Conservation (phyloP, 1,140 invertebrate genomes). For the Zaprionus tsacasi region DNA sequence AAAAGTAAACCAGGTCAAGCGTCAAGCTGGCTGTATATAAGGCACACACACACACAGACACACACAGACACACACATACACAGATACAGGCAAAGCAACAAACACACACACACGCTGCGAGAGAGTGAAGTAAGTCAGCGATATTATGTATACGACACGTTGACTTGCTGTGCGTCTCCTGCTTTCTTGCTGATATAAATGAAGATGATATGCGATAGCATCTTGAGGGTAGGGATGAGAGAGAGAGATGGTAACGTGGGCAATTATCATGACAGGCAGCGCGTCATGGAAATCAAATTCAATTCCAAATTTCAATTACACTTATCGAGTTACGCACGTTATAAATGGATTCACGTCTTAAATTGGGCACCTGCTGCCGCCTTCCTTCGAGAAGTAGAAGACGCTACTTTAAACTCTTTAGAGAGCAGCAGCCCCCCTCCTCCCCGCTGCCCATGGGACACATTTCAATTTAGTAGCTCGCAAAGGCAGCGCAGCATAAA, state of each 20-base stretch:
- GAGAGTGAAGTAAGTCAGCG: neutral
- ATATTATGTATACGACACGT: constrained; percentile 1
- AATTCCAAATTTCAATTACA: constrained; percentile 36
- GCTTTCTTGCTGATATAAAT: neutral
- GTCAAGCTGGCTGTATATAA: constrained; percentile 47
- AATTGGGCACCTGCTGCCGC: constrained; percentile 1
- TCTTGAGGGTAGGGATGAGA: neutral
- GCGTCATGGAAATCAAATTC: constrained; percentile 10
- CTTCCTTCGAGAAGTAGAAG: neutral
- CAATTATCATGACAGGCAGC: constrained; percentile 1
- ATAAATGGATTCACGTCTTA: neutral
- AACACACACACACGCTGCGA: neutral
- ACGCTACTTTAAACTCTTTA: constrained; percentile 36
- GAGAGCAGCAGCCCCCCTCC: constrained; percentile 5
- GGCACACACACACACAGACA: constrained; percentile 2
- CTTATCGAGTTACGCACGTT: constrained; percentile 20
- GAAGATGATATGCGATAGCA: neutral
- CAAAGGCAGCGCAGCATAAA: constrained; percentile 60
- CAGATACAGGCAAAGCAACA: neutral
- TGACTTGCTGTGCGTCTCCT: neutral
- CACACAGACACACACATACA: constrained; percentile 13
- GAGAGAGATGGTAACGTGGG: neutral
- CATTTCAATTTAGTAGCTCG: constrained; percentile 75
- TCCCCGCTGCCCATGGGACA: constrained; percentile 54
- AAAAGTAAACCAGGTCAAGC: constrained; percentile 79